phyloP scores from a whole-genome alignment of 1,140 invertebrate genomes.

The Latrodectus geometricus region DNA sequence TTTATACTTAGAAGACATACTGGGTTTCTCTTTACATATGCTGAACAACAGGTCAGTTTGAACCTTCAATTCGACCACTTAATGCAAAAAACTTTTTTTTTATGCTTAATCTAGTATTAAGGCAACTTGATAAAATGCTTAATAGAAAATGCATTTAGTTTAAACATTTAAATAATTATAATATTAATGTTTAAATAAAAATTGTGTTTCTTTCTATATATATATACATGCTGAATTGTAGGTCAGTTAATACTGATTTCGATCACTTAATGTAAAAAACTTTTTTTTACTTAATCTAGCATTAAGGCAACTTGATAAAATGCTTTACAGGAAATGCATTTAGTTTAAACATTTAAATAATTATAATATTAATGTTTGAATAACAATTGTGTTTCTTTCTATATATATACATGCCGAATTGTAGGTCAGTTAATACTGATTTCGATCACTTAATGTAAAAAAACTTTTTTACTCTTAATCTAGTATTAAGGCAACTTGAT shows the following conservation, averaged over 20 bases:
- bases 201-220: slow-evolving; percentile 21
- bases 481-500: not conserved
- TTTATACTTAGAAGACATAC: slow-evolving; percentile 11
- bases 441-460: not conserved
- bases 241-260: slow-evolving; percentile 9
- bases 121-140: not conserved
- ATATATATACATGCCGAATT: not conserved
- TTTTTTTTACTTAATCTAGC: not conserved
- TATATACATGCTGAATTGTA: not conserved
- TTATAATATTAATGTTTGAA: too few species aligned
- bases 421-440: slow-evolving; percentile 10
- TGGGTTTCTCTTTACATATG: slow-evolving; percentile 27
- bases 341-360: too few species aligned
- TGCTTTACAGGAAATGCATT: too few species aligned
- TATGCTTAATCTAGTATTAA: not conserved
- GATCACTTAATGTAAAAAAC: not conserved
- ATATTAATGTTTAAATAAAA: too few species aligned
- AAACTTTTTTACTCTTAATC: not conserved
- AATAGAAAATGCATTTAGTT: too few species aligned
- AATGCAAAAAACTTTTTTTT: not conserved
- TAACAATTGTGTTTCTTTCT: slow-evolving; percentile 25
- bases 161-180: too few species aligned
- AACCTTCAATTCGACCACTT: not conserved
- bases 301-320: not conserved
- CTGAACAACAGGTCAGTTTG: slow-evolving; percentile 4